Evolutionary conservation across 1,140 invertebrate species (phyloP).

Genomic region (Drosophila sulfurigaster): DNA sequence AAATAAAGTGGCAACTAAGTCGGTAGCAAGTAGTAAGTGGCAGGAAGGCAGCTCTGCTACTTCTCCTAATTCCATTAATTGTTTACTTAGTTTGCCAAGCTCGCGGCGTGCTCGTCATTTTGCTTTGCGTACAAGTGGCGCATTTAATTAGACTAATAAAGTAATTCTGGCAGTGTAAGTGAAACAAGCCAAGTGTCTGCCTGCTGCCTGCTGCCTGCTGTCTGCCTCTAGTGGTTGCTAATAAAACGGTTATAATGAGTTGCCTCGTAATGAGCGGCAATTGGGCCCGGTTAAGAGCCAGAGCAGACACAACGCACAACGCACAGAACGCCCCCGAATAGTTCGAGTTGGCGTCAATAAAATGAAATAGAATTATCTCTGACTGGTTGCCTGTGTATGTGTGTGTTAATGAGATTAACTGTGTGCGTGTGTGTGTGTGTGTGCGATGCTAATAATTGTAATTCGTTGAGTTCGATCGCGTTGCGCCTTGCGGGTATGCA

Average conservation of each 20-base stretch:
- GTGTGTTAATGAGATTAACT: conserved; percentile 65
- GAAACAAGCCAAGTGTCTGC: conserved; percentile 47
- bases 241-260: conserved; percentile 81
- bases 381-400: conserved; percentile 1
- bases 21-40: background rate
- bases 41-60: conserved; percentile 51
- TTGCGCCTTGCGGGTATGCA: conserved; percentile 64
- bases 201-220: conserved; percentile 15
- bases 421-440: conserved; percentile 1
- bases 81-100: conserved; percentile 51
- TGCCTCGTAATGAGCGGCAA: conserved; percentile 34
- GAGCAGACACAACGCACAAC: conserved; percentile 7
- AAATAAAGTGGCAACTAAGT: background rate
- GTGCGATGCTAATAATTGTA: conserved; percentile 37
- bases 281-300: conserved; percentile 19
- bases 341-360: conserved; percentile 47
- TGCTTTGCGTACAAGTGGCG: conserved; percentile 70
- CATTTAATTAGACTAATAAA: conserved; percentile 82
- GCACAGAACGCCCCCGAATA: conserved; percentile 19
- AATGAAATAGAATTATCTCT: conserved; percentile 62
- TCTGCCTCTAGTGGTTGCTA: conserved; percentile 51
- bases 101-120: conserved; percentile 51
- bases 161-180: conserved; percentile 71
- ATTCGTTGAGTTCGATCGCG: conserved; percentile 1
- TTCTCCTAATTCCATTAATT: conserved; percentile 79